phyloP scores from a whole-genome alignment of 2,888 invertebrate species.

The Parnassius smintheus region DNA sequence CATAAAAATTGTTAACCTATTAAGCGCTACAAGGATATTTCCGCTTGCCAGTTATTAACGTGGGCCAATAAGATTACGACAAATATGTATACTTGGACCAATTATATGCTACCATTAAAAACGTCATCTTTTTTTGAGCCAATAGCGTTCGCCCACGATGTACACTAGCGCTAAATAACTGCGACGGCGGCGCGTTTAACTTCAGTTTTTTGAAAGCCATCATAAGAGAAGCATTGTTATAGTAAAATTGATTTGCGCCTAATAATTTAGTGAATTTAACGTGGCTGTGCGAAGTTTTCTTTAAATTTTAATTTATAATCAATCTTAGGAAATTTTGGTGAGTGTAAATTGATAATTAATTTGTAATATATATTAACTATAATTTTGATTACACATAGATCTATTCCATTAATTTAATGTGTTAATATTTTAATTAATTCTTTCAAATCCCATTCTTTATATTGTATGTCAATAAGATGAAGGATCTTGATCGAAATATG shows the following conservation, averaged over 20 bases:
- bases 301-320: constrained; percentile 37
- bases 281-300: constrained; percentile 49
- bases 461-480: background rate
- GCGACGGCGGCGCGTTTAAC: constrained; percentile 66
- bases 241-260: constrained; percentile 29
- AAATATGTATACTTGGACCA: constrained; percentile 78
- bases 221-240: constrained; percentile 51
- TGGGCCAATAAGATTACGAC: constrained; percentile 85
- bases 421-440: too few species aligned
- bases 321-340: constrained; percentile 34
- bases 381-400: too few species aligned
- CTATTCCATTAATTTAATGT: too few species aligned
- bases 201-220: constrained; percentile 72
- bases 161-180: constrained; percentile 79
- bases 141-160: constrained; percentile 83
- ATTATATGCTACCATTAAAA: constrained; percentile 51
- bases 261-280: constrained; percentile 53
- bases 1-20: constrained; percentile 40
- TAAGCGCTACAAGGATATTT: constrained; percentile 26
- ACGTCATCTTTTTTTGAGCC: constrained; percentile 73
- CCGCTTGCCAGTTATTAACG: constrained; percentile 72
- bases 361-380: too few species aligned
- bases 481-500: background rate
- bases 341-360: constrained; percentile 30
- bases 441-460: too few species aligned